Conservation (phyloP, 2,888 invertebrate genomes). For the Plemyria rubiginata region DNA sequence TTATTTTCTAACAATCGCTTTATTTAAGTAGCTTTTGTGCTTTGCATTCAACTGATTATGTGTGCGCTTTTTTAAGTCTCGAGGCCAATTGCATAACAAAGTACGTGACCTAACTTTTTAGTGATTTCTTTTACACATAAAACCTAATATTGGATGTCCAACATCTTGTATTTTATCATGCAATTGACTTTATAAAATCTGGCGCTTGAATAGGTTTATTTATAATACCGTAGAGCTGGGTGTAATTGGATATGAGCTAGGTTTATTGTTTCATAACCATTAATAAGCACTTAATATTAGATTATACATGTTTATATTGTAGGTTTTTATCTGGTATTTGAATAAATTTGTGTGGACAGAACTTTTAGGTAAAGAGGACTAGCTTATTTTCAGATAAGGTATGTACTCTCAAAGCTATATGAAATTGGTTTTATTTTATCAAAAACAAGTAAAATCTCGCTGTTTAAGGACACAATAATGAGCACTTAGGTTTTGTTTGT, state of each 20-base stretch:
- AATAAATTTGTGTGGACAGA: conserved; percentile 2
- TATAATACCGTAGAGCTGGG: background rate
- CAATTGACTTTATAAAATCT: background rate
- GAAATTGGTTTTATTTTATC: conserved; percentile 5
- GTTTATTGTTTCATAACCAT: conserved; percentile 2
- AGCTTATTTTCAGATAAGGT: conserved; percentile 13
- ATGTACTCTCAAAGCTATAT: conserved; percentile 9
- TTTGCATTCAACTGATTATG: background rate
- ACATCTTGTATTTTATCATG: background rate
- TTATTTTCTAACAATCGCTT: background rate
- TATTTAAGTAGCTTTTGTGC: conserved; percentile 6
- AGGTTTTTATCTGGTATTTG: background rate
- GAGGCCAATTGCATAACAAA: conserved; percentile 7
- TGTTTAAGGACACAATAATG: background rate
- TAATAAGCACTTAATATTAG: background rate
- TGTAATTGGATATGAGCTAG: conserved; percentile 14
- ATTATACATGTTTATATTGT: background rate
- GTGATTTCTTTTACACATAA: background rate
- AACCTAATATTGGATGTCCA: background rate
- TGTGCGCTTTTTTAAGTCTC: conserved; percentile 8
- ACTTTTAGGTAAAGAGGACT: background rate
- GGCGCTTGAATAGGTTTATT: conserved; percentile 9
- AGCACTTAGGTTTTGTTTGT: background rate
- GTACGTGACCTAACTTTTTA: background rate
- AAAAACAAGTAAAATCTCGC: too few relatives aligned